phyloP scores from a whole-genome alignment of 2,888 invertebrate species.

The Calameuta pallipes region DNA sequence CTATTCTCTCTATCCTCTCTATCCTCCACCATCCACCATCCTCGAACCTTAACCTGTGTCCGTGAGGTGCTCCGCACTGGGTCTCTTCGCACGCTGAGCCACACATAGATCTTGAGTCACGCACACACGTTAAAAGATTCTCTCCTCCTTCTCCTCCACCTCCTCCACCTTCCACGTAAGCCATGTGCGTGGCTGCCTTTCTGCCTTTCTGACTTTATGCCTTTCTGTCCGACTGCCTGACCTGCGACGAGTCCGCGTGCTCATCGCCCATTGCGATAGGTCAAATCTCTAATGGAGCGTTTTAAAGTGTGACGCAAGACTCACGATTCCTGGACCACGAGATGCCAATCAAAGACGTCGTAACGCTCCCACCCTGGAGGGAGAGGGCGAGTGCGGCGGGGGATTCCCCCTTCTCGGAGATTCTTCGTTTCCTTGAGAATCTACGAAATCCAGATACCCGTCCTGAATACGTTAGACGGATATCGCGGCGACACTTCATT shows the following conservation, averaged over 20 bases:
- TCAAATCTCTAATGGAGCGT: slow-evolving; percentile 26
- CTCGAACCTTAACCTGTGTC: not conserved
- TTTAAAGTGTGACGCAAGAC: slow-evolving; percentile 11
- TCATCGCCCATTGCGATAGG: slow-evolving; percentile 33
- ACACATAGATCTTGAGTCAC: not conserved
- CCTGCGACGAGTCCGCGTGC: slow-evolving; percentile 26
- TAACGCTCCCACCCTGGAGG: not conserved
- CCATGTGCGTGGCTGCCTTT: slow-evolving; percentile 18
- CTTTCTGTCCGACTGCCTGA: not conserved
- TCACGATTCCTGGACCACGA: slow-evolving; percentile 8
- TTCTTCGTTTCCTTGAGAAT: not conserved
- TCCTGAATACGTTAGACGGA: not conserved
- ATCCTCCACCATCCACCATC: not conserved
- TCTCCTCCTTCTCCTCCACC: slow-evolving; percentile 13
- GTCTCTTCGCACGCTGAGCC: not conserved
- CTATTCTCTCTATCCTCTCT: not conserved
- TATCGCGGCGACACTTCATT: not conserved
- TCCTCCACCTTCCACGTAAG: not conserved
- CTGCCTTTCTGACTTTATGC: too few relatives aligned
- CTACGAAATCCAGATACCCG: not conserved
- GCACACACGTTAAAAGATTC: not conserved
- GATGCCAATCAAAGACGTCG: not conserved
- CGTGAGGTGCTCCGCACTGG: not conserved
- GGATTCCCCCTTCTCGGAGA: too few relatives aligned
- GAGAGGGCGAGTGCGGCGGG: too few relatives aligned